Base-by-base conservation (phyloP, 2,888 invertebrate genomes). In the Noctua janthe region DNA sequence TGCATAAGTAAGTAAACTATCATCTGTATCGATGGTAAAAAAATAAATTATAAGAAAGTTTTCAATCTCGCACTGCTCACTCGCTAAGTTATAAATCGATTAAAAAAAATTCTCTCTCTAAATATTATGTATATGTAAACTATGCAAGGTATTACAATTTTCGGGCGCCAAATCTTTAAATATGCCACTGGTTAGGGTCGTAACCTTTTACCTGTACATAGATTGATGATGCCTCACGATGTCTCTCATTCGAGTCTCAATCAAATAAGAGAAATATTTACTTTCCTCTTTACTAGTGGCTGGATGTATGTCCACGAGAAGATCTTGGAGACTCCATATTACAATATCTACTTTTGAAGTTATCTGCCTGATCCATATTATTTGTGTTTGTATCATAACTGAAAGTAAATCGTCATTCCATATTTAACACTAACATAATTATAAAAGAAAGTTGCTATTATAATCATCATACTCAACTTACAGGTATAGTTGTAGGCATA, bases 281-380 rank as follows among this genome's bases (percentile, higher is more conserved):
- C 84, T 86, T 82, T 94, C 91, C 6, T 84, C 83, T 80, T 85
- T 79, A 74, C 85, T 91, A 6, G 35, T 86, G 10, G 94, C 87
- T 62, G 92, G 92, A 39, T 90, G 78, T 69, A 95, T 83, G 49
- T 91, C 94, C 29, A 90, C 88, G 75, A 95, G 86, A 13, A 95
- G 86, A 82, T 95, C 94, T 91, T 93, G 89, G 49, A 95, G 90
- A n/a, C 90, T 90, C 93, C 95, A 94, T 80, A 90, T 92, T 13
- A 95, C 87, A 49, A 96, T 86, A 81, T 96, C 95, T 10, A 93
- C 93, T 91, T 95, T 95, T 23, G 93, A 89, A 17, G 90, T 88
- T 84, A 96, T 94, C 75, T 95, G 92, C 56, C 95, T 90, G 23
- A 95, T 90, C 96, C 95, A 96, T 23, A 95, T 88, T 84, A 96